Percentiles rank a stretch among this genome's conserved stretches.
phyloP scores from a whole-genome alignment of 2,113 vertebrate genomes.

The Pteruthius melanotis region DNA sequence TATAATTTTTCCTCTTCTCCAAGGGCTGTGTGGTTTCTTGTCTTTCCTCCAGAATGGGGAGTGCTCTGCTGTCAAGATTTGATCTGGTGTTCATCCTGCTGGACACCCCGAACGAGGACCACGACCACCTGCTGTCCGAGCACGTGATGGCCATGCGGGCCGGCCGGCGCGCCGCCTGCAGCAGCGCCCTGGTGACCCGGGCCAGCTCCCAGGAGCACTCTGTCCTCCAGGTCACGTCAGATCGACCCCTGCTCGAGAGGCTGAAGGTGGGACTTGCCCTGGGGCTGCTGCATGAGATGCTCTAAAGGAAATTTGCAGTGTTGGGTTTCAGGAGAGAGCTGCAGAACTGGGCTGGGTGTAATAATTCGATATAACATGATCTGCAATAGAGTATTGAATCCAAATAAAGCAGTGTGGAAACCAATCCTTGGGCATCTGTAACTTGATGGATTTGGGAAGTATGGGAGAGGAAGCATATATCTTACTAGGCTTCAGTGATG shows the following conservation, averaged over 20 bases:
- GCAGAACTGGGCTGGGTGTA: not conserved
- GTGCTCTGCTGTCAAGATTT: slow-evolving; percentile 92
- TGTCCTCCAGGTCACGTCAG: slow-evolving; percentile 79
- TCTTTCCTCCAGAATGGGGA: slow-evolving; percentile 85
- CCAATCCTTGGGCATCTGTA: not conserved
- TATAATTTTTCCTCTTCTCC: not conserved
- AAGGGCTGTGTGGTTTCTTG: not conserved
- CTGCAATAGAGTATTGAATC: not conserved
- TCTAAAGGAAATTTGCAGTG: not conserved
- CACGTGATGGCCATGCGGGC: slow-evolving; percentile 91
- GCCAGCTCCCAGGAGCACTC: slow-evolving; percentile 71
- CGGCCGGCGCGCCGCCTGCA: slow-evolving; percentile 70
- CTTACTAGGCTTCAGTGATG: not conserved
- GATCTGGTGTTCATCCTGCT: slow-evolving; percentile 95
- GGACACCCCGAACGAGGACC: slow-evolving; percentile 93
- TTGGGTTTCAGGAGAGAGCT: not conserved
- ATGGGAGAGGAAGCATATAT: not conserved
- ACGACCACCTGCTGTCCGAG: slow-evolving; percentile 91
- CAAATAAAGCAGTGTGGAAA: not conserved
- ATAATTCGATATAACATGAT: rapidly evolving
- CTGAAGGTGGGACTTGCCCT: slow-evolving; percentile 78
- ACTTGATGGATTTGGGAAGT: not conserved
- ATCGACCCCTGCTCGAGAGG: slow-evolving; percentile 83
- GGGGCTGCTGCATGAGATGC: not conserved
- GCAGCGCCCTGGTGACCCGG: slow-evolving; percentile 73